Conservation (phyloP, 2,888 invertebrate genomes). For the Myopa testacea region DNA sequence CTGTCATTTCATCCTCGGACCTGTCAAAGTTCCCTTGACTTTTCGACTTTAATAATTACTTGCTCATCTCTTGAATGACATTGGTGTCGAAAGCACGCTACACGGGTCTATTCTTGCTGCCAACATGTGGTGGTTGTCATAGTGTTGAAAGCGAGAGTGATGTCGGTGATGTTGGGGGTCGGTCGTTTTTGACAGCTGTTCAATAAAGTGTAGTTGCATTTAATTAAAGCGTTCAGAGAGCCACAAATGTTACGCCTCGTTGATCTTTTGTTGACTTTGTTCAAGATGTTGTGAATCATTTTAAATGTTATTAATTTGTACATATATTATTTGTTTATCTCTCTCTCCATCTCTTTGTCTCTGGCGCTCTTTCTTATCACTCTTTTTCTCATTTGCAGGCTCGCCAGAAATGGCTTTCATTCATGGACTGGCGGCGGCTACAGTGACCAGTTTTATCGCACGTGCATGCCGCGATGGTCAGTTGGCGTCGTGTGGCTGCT, state of each 20-base stretch:
- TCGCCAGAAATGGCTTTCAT: conserved; percentile 92
- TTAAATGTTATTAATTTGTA: conserved; percentile 31
- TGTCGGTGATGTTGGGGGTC: background rate
- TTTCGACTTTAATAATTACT: background rate
- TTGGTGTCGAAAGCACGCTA: background rate
- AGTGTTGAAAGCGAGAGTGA: background rate
- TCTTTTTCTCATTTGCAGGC: conserved; percentile 69
- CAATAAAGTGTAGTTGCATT: background rate
- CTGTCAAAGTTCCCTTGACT: too few relatives aligned
- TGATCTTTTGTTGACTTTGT: background rate
- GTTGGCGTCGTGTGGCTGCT: conserved; percentile 90
- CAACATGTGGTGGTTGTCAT: background rate
- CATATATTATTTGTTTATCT: background rate
- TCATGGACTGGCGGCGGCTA: conserved; percentile 89
- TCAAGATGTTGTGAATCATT: background rate
- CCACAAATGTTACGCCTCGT: background rate
- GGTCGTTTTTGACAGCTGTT: background rate
- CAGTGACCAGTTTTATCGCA: conserved; percentile 88
- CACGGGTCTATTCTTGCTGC: background rate
- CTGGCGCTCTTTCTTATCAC: conserved; percentile 3
- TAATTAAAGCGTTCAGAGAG: background rate
- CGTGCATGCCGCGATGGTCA: conserved; percentile 92
- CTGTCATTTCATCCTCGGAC: too few relatives aligned
- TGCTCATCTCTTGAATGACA: background rate
- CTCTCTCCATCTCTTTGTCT: background rate